Conservation (phyloP, 92 coral and sea anemone species). For the Siderastrea siderea region DNA sequence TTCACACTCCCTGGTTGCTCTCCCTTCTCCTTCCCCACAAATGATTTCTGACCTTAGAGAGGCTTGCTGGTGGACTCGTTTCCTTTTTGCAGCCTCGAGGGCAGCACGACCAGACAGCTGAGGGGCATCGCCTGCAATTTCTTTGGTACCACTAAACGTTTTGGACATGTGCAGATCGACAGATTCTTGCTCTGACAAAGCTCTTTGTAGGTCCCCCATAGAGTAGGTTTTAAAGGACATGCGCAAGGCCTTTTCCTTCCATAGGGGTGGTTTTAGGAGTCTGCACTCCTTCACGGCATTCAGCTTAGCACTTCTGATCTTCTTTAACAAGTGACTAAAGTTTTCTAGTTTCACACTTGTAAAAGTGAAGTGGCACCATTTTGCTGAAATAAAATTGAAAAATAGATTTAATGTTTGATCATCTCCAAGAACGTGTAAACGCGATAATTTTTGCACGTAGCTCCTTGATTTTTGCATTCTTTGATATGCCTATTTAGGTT, state of each 20-base stretch:
- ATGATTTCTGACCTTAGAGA: constrained; percentile 48
- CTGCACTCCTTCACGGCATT: constrained; percentile 42
- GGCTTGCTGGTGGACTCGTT: constrained; percentile 9
- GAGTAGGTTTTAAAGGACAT: constrained; percentile 37
- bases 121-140: constrained; percentile 5
- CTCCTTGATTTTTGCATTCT: constrained; percentile 8
- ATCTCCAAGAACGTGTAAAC: constrained; percentile 13
- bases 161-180: constrained; percentile 1
- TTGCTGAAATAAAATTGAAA: constrained; percentile 38
- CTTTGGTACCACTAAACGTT: constrained; percentile 52
- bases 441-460: background rate
- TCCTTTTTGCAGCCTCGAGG: constrained; percentile 63
- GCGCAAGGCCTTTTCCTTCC: constrained; percentile 58
- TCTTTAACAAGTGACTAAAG: constrained; percentile 46
- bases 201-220: constrained; percentile 34
- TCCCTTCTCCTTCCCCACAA: constrained; percentile 39
- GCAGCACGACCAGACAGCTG: constrained; percentile 67
- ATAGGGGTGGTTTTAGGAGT: constrained; percentile 59
- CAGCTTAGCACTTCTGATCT: constrained; percentile 49
- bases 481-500: background rate
- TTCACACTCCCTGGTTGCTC: constrained; percentile 71
- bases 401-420: background rate
- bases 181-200: constrained; percentile 46
- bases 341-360: constrained; percentile 38
- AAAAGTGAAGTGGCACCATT: constrained; percentile 55